Evolutionary conservation across 2,888 invertebrate species (phyloP), one percentile per base, ranked within the genome.

Genomic region (Oxyscelio sp.): DNA sequence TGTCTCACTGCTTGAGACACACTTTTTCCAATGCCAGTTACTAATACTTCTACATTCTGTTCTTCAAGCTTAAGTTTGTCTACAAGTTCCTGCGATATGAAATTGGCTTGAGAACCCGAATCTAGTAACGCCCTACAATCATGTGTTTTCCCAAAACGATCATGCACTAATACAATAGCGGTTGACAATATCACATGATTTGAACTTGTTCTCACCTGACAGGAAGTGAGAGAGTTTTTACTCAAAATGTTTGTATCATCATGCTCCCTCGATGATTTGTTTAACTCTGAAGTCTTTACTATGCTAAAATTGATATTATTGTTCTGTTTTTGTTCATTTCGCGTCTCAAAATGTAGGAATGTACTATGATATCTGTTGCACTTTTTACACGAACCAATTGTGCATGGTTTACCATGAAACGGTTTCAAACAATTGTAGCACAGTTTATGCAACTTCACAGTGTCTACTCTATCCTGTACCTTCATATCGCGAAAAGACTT

Each of bases 291-390:
- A 27, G 27, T 27, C 27, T 6, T 27, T 6, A 27, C 27, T 27
- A 6, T 4, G 27, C 27, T 27, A 6, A 27, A 27, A 27, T 27
- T 27, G 27, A 27, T 6, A 27, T 27, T 27, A 27, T 27, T 27
- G 27, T 27, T 27, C 27, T 27, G 27, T 27, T 27, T 27, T 27
- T 27, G n/a, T 11, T 56, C 56, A 11, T 13, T 56, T 4, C 19
- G 4, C 8, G 21, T 15, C 17, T 56, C 56, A 8, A 58, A 58
- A 48, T 79, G 79, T 17, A 79, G 24, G 2, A 79, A 31, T 8
- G 71, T 79, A 27, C 59, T 79, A 24, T 79, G 79, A 11, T 11
- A 40, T 50, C 31, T 79, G 11, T 43, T 15, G 6, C 74, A 74
- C n/a, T 56, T 65, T 15, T 75, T 75, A 21, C 65, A 75, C 2